phyloP scores from a whole-genome alignment of 2,113 vertebrate species.

The Empidonax alnorum region DNA sequence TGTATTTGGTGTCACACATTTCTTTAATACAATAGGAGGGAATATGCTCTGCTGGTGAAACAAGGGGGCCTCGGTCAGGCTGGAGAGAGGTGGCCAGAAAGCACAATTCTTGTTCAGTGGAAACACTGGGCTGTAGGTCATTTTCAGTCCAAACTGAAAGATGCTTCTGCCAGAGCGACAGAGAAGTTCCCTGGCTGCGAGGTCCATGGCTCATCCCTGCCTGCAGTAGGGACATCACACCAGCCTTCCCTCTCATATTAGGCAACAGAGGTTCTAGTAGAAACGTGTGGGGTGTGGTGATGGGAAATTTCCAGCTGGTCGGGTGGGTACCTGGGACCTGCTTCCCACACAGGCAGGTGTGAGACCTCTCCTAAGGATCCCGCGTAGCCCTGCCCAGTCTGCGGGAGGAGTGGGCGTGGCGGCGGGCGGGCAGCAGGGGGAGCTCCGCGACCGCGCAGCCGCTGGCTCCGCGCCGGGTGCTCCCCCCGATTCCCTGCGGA shows the following conservation, averaged over 20 bases:
- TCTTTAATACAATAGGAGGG: neutral
- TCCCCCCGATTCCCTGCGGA: fast-evolving
- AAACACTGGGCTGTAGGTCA: fast-evolving
- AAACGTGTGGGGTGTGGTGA: fast-evolving
- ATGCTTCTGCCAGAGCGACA: neutral
- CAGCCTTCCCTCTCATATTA: neutral
- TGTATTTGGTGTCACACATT: fast-evolving
- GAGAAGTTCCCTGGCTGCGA: neutral
- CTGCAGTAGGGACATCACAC: neutral
- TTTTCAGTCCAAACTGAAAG: neutral
- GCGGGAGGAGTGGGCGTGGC: neutral
- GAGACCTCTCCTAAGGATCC: neutral
- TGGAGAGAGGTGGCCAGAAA: neutral
- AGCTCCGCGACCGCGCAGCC: neutral
- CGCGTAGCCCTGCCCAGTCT: fast-evolving
- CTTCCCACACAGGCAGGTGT: neutral
- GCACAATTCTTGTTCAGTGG: fast-evolving
- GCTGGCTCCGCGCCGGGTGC: neutral
- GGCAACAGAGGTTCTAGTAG: neutral
- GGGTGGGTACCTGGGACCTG: neutral
- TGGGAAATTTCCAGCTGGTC: neutral
- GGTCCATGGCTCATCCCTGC: neutral
- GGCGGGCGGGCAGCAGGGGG: neutral
- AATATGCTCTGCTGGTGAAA: neutral
- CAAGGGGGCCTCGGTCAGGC: fast-evolving